Evolutionary conservation across 2,113 vertebrate genomes (phyloP), one percentile per base, ranked within the genome.

Genomic region (Chascanopsetta lugubris): DNA sequence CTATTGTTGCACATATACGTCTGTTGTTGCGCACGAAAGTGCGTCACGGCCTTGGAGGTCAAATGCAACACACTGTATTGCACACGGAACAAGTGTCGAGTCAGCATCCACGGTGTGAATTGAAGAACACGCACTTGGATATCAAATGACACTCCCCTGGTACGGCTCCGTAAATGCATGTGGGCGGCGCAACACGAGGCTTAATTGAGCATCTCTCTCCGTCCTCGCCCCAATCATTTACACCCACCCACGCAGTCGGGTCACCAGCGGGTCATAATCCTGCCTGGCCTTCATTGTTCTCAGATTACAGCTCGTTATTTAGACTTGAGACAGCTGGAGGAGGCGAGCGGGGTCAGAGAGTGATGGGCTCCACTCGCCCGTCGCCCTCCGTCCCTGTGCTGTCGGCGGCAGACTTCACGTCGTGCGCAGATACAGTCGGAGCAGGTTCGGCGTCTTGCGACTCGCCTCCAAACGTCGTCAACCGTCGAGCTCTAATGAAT

Each of bases 251-350:
- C 21, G 11, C 12, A 38, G 12, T 3, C 57, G 65, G 73, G 69
- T 75, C 74, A 64, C 22, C 27, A 32, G 34, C 7, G 12, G 61
- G 68, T 73, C 59, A 30, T 69, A 65, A 74, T 59, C 61, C 43
- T 4, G 3, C 68, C 72, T 26, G 40, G 30, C 25, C 25, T 53
- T 59, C 56, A 70, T 72, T 85, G 69, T 77, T 66, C 63, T 64
- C 75, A 49, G 11, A 62, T 79, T 85, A 74, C 85, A 71, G 50
- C 51, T 48, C 2, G 47, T 51, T 61, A 57, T 60, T 58, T 45
- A 48, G 71, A 58, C 38, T 10, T 42, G 40, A 71, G 71, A 58
- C 61, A 76, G 69, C 66, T 10, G 36, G 11, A 26, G 22, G 62
- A 58, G 54, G 63, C 47, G 58, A 29, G 26, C 34, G 27, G 43